Percentiles rank a stretch among this genome's conserved stretches.
phyloP scores from a whole-genome alignment of 1,140 invertebrate species.

The Rhopalosiphum padi region DNA sequence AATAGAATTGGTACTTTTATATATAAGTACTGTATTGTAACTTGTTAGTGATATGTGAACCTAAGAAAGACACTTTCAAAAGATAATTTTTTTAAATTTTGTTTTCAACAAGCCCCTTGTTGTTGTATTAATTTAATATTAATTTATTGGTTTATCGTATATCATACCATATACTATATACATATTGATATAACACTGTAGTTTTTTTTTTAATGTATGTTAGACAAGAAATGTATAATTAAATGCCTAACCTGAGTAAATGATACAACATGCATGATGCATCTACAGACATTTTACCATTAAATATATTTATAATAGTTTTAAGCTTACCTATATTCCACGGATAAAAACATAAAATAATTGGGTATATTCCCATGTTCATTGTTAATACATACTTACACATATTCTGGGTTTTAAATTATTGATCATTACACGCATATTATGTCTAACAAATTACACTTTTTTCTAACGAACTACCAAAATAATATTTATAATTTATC shows the following conservation, averaged over 20 bases:
- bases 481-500: neutral
- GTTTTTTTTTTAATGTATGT: neutral
- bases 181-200: neutral
- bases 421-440: neutral
- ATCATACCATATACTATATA: too few relatives aligned
- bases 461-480: neutral
- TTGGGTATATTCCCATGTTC: neutral
- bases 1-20: too few relatives aligned
- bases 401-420: neutral
- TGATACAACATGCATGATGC: neutral
- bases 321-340: neutral
- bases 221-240: neutral
- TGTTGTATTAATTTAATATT: neutral
- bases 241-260: neutral
- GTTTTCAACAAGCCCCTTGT: neutral
- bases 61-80: too few relatives aligned
- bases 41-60: too few relatives aligned
- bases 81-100: too few relatives aligned
- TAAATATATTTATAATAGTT: neutral
- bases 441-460: neutral
- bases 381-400: neutral
- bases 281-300: neutral
- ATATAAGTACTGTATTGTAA: too few relatives aligned
- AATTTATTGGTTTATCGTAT: too few relatives aligned
- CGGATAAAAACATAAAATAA: neutral